These are phyloP conservation scores for Phaenicophaeus curvirostris DNA, from an alignment of 2,797 vertebrate species.

Conservation along the genomic window DNA sequence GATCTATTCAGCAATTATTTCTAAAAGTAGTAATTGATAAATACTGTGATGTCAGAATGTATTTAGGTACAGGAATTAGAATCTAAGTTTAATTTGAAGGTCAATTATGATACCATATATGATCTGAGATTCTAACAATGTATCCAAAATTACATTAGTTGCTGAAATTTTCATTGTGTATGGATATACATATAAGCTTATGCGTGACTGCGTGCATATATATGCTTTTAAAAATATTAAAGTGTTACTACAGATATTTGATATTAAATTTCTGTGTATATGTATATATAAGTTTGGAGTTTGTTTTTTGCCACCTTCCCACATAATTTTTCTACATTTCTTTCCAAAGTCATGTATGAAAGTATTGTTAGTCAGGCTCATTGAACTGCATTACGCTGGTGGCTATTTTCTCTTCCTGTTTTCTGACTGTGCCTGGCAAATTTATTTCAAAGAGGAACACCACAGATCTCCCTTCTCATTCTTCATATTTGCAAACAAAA, in stretches of 20 bases:
- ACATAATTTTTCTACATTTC: too few relatives aligned
- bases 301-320: background rate
- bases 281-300: background rate
- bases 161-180: background rate
- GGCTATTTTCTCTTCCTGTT: slow-evolving; percentile 24
- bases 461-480: background rate
- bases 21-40: slow-evolving; percentile 11
- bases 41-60: background rate
- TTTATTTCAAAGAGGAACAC: background rate
- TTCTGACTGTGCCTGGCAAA: background rate
- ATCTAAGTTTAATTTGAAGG: background rate
- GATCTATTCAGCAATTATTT: slow-evolving; percentile 24
- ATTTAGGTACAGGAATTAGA: background rate
- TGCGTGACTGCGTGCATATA: background rate
- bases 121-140: background rate
- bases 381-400: background rate
- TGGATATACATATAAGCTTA: fast-evolving
- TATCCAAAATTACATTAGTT: background rate
- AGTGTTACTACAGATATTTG: background rate
- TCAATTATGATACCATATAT: background rate
- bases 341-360: background rate
- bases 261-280: background rate
- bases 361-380: background rate
- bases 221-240: background rate
- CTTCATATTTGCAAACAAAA: background rate